Percentiles rank a stretch among this genome's conserved stretches.
Conservation (phyloP, 2,113 vertebrate species). For the Lanius collurio region DNA sequence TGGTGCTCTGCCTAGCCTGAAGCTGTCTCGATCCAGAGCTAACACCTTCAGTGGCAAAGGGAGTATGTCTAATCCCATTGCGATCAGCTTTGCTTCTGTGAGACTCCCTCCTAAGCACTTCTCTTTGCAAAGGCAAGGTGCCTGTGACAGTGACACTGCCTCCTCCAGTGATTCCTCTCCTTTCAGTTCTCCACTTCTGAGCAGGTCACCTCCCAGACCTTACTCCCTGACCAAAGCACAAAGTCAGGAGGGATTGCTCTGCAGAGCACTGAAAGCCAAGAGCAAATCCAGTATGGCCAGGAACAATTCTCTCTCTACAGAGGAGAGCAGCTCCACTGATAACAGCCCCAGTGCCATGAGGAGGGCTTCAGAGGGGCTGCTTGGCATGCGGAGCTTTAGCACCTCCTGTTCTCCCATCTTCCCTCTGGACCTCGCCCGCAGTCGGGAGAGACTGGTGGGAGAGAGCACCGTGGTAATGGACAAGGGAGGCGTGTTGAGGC, state of each 20-base stretch:
- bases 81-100: slow-evolving; percentile 66
- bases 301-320: slow-evolving; percentile 87
- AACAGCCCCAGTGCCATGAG: slow-evolving; percentile 85
- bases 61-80: slow-evolving; percentile 68
- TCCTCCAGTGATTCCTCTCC: slow-evolving; percentile 85
- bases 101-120: slow-evolving; percentile 66
- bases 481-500: slow-evolving; percentile 77
- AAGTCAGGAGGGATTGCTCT: slow-evolving; percentile 79
- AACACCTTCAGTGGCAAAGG: slow-evolving; percentile 66
- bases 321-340: slow-evolving; percentile 89
- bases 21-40: slow-evolving; percentile 74
- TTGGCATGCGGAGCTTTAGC: not conserved
- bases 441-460: slow-evolving; percentile 75
- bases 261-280: slow-evolving; percentile 66
- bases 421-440: slow-evolving; percentile 68
- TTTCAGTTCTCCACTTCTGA: slow-evolving; percentile 77
- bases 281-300: slow-evolving; percentile 71
- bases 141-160: slow-evolving; percentile 84
- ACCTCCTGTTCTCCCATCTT: slow-evolving; percentile 49
- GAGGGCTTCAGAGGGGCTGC: slow-evolving; percentile 77
- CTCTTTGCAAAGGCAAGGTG: slow-evolving; percentile 64
- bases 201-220: slow-evolving; percentile 72
- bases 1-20: slow-evolving; percentile 18
- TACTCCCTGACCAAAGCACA: slow-evolving; percentile 75
- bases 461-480: slow-evolving; percentile 79